phyloP scores from a whole-genome alignment of 2,113 vertebrate species.

The Sapajus apella region DNA sequence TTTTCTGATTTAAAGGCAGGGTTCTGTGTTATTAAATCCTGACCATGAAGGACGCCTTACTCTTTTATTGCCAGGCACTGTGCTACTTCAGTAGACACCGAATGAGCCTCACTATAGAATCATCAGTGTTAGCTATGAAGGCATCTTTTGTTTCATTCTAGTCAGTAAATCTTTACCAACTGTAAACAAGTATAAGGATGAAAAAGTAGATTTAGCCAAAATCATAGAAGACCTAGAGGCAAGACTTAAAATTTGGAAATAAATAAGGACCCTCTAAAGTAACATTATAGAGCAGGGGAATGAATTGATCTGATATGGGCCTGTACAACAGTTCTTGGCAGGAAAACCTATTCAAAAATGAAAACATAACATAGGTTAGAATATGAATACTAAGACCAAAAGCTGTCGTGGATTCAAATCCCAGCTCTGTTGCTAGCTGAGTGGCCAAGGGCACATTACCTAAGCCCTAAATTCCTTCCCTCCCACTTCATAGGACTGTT shows the following conservation, averaged over 20 bases:
- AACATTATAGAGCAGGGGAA: neutral
- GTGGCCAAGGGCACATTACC: neutral
- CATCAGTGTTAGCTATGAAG: neutral
- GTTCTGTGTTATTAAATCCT: neutral
- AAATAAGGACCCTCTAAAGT: neutral
- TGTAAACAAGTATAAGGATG: neutral
- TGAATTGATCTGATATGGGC: neutral
- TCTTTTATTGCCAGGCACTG: neutral
- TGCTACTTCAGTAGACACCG: neutral
- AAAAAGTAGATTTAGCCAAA: neutral
- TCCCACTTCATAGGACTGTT: neutral
- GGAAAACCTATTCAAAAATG: neutral
- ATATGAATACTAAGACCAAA: neutral
- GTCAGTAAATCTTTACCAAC: neutral
- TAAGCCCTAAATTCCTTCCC: neutral
- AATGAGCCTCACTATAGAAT: neutral
- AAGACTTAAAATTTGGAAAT: neutral
- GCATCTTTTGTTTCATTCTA: neutral
- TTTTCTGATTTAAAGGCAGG: neutral
- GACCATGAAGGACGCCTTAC: neutral
- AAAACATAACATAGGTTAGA: neutral
- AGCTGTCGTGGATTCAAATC: neutral
- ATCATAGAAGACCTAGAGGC: neutral
- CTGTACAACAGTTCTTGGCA: neutral
- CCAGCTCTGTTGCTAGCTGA: neutral